Base-by-base conservation (phyloP, 2,113 vertebrate species). In the Choloepus hoffmanni region DNA sequence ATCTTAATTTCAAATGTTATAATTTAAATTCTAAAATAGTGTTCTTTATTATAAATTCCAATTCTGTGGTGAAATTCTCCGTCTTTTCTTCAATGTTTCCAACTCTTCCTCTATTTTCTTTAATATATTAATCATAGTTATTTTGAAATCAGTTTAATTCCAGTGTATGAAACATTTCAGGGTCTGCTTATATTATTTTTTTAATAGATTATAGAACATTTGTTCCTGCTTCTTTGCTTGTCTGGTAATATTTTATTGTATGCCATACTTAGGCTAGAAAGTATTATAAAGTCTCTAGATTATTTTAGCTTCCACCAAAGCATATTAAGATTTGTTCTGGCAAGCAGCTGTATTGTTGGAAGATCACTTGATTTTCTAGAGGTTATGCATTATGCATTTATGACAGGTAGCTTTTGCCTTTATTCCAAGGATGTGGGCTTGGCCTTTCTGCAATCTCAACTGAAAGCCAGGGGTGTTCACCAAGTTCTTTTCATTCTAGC, bases 101-200 rank as follows among this genome's bases (percentile, higher is more conserved):
- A 45, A 72, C 13, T 89, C 45, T 28, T 23, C 48, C 12, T 36
- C 24, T 62, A 28, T n/a, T 92, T 92, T 55, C 53, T 24, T 79
- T 48, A 50, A 33, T 21, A 30, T 74, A 19, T 76, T 81, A 73
- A 53, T 62, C 7, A 63, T 50, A 11, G 48, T 50, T 50, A 50
- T 33, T 85, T 95, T 81, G 5, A 79, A 92, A 74, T 68, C 40
- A 16, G 62, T 62, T 12, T 89, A 67, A 48, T 89, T 90, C 36
- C 28, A 92, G 36, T 36, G 36, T 36, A 74, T 48, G 7, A 78
- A 24, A 68, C n/a, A 85, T 58, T 70, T 89, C 55, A 63, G 82
- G 9, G 30, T 73, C 24, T 45, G 12, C 23, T 81, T 65, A 53
- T 73, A 55, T 73, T 62, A 23, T 76, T 77, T 90, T 85, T 30